Evolutionary conservation across 2,113 vertebrate species (phyloP).

Genomic region (Gobiocypris rarus): DNA sequence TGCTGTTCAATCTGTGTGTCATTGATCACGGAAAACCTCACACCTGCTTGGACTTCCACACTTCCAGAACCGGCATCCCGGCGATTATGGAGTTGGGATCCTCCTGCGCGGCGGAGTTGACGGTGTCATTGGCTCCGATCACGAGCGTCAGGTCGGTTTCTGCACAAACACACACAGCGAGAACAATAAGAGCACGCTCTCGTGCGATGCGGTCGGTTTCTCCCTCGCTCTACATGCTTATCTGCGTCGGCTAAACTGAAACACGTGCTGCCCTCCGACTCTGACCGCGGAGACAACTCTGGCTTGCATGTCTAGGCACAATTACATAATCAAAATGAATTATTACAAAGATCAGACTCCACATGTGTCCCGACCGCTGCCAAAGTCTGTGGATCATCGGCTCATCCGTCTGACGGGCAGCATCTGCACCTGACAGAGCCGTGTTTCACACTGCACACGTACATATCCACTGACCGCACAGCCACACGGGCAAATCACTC

Average conservation of each 20-base stretch:
- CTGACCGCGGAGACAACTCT: conserved; percentile 58
- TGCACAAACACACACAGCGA: conserved; percentile 63
- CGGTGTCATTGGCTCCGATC: conserved; percentile 96
- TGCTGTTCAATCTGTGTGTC: too few relatives aligned
- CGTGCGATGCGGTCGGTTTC: conserved; percentile 44
- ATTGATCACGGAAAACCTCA: too few relatives aligned
- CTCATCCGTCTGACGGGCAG: background rate
- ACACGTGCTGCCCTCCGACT: conserved; percentile 69
- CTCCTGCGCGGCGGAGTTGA: conserved; percentile 96
- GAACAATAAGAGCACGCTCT: conserved; percentile 20
- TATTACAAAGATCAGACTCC: conserved; percentile 52
- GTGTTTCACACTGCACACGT: background rate
- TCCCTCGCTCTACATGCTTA: conserved; percentile 49
- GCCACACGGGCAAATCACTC: background rate
- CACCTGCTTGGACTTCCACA: conserved; percentile 99
- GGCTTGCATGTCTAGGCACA: conserved; percentile 63
- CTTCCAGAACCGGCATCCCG: conserved; percentile 97
- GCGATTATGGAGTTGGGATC: conserved; percentile 97
- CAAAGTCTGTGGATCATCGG: background rate
- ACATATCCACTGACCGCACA: background rate
- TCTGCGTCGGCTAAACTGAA: conserved; percentile 72
- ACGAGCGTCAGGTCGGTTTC: conserved; percentile 94
- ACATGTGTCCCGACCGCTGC: background rate
- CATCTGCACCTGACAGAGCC: background rate
- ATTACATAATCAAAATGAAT: conserved; percentile 59